Evolutionary conservation across 1,140 invertebrate species (phyloP).

Genomic region (Hyles vespertilio): DNA sequence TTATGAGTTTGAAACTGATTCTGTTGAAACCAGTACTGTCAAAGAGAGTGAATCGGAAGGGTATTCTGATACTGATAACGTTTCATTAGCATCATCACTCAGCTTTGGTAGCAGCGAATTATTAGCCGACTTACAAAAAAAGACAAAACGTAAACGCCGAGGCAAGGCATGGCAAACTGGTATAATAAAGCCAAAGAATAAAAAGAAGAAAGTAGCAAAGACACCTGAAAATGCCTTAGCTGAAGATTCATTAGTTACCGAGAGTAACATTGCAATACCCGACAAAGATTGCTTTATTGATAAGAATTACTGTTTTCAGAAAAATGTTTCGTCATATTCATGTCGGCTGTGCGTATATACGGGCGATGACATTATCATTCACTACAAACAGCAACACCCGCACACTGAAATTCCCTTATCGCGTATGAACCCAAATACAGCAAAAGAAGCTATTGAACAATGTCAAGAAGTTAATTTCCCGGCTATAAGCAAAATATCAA

Average conservation of each 20-base stretch:
- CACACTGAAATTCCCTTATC: constrained; percentile 80
- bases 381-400: constrained; percentile 80
- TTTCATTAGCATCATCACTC: constrained; percentile 43
- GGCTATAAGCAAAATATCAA: constrained; percentile 42
- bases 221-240: constrained; percentile 7
- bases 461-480: constrained; percentile 49
- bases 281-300: constrained; percentile 55
- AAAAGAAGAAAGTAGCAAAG: constrained; percentile 43
- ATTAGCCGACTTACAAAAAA: constrained; percentile 43
- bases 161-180: constrained; percentile 40
- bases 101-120: constrained; percentile 44
- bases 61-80: constrained; percentile 43
- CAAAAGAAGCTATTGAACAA: constrained; percentile 60
- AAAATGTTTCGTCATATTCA: constrained; percentile 54
- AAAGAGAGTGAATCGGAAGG: constrained; percentile 27
- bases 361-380: constrained; percentile 79
- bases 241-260: not conserved
- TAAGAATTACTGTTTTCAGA: constrained; percentile 58
- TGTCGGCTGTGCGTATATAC: constrained; percentile 77
- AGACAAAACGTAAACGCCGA: constrained; percentile 42
- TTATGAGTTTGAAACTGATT: constrained; percentile 56
- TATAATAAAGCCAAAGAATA: constrained; percentile 49
- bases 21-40: constrained; percentile 32
- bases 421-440: constrained; percentile 71
- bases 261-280: constrained; percentile 18